A percentile compares a stretch with the other conserved stretches of the same genome.
Conservation (phyloP, 2,113 vertebrate species). For the Aspiorhynchus laticeps region DNA sequence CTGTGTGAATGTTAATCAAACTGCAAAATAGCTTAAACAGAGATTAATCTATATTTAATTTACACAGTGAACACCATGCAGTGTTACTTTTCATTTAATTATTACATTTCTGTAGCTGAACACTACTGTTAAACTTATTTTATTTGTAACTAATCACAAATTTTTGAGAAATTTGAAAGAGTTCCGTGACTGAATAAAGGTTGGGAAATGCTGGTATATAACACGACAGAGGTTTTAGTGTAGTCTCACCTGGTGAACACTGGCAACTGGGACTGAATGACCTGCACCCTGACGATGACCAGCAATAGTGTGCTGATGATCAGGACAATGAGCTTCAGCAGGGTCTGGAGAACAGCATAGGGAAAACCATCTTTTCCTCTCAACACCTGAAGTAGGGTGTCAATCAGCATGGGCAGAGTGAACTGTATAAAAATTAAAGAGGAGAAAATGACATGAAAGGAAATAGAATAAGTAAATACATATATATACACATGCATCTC, state of each 20-base stretch:
- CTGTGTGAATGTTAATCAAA: too few species aligned
- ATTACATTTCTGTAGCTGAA: too few species aligned
- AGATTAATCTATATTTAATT: too few species aligned
- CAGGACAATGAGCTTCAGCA: conserved; percentile 93
- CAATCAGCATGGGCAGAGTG: conserved; percentile 85
- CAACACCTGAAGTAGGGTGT: conserved; percentile 82
- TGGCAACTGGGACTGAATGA: conserved; percentile 97
- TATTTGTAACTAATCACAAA: too few species aligned
- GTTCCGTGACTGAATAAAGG: too few species aligned
- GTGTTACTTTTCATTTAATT: too few species aligned
- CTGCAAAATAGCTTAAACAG: too few species aligned
- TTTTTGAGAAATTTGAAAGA: too few species aligned
- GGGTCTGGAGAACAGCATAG: conserved; percentile 88
- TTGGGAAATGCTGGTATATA: not conserved
- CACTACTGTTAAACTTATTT: too few species aligned
- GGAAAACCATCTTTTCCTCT: conserved; percentile 89
- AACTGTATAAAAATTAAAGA: conserved; percentile 77
- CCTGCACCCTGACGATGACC: conserved; percentile 93
- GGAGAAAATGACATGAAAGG: conserved; percentile 20
- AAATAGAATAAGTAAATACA: conserved; percentile 6
- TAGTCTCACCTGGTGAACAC: conserved; percentile 91
- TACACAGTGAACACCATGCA: too few species aligned
- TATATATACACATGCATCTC: not conserved
- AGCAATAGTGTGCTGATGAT: conserved; percentile 94
- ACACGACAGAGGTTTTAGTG: not conserved